These are phyloP conservation scores for Numida meleagris DNA, from an alignment of 2,113 vertebrate species.

Conservation along the genomic window DNA sequence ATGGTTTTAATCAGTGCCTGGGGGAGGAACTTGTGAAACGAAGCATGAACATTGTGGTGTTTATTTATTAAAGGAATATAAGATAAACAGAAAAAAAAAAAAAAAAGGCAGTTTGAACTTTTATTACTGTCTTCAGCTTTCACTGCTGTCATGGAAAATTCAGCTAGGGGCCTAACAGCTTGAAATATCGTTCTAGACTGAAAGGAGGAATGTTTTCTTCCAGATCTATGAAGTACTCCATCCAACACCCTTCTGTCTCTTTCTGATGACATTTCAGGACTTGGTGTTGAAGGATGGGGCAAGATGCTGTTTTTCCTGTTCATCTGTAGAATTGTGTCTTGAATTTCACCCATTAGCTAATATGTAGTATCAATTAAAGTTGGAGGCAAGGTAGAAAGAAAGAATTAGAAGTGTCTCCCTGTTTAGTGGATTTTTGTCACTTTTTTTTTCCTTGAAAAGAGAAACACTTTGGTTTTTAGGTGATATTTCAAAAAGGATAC, in stretches of 20 bases:
- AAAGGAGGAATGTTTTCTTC: not conserved
- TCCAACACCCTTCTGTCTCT: not conserved
- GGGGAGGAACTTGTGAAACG: not conserved
- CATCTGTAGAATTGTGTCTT: not conserved
- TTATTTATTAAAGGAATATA: not conserved
- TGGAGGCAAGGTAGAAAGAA: not conserved
- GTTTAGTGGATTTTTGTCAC: not conserved
- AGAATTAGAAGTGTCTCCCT: not conserved
- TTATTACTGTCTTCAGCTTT: not conserved
- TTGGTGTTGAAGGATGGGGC: not conserved
- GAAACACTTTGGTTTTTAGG: not conserved
- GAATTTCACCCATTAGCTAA: not conserved
- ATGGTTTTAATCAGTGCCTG: not conserved
- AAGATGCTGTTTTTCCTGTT: not conserved
- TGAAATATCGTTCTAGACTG: not conserved
- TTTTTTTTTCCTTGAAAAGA: not conserved
- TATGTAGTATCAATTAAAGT: not conserved
- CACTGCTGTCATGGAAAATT: not conserved
- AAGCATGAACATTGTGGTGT: not conserved
- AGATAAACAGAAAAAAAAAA: not conserved
- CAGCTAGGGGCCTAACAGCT: not conserved
- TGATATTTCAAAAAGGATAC: not conserved
- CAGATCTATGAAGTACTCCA: not conserved
- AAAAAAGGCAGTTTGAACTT: not conserved
- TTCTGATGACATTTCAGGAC: not conserved